These are phyloP conservation scores for Laticauda laticaudata DNA, from an alignment of 2,113 vertebrate species.

Conservation along the genomic window DNA sequence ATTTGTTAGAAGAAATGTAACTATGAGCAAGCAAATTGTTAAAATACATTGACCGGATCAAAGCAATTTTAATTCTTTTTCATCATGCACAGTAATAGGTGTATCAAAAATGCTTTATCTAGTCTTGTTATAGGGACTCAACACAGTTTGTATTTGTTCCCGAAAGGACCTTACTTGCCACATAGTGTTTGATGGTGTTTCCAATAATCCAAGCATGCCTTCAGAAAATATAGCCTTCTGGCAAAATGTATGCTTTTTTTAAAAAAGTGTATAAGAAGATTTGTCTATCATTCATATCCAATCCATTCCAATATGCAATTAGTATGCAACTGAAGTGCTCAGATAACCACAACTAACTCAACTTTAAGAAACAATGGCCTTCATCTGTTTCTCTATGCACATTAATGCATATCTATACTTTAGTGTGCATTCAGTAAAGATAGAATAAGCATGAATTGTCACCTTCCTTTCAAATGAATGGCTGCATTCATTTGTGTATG, in stretches of 20 bases:
- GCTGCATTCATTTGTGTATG: not conserved
- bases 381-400: not conserved
- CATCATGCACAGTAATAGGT: not conserved
- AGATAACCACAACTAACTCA: not conserved
- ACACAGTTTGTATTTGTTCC: not conserved
- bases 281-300: not conserved
- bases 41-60: not conserved
- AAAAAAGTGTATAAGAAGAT: not conserved
- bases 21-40: not conserved
- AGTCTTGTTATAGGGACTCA: not conserved
- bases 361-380: not conserved
- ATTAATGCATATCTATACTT: not conserved
- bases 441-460: not conserved
- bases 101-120: not conserved
- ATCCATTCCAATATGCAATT: not conserved
- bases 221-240: not conserved
- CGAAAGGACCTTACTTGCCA: not conserved
- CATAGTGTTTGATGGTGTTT: not conserved
- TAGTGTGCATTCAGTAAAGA: not conserved
- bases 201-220: not conserved
- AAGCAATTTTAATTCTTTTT: constrained; percentile 3
- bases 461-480: not conserved
- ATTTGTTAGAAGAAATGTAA: not conserved
- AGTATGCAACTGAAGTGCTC: not conserved
- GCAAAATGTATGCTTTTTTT: not conserved